phyloP scores from a whole-genome alignment of 2,888 invertebrate genomes.

The Apodemia duryi region DNA sequence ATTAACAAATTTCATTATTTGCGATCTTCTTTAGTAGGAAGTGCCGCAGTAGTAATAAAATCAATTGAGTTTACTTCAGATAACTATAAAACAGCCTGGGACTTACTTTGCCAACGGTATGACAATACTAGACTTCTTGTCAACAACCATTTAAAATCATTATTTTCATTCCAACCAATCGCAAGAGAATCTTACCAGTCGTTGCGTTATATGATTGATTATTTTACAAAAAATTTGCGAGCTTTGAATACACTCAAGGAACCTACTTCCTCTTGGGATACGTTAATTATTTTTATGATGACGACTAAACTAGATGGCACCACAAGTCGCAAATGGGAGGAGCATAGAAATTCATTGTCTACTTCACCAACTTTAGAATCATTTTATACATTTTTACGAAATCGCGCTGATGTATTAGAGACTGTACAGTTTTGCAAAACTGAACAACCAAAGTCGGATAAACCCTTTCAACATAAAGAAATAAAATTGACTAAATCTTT shows the following conservation, averaged over 20 bases:
- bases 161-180: conserved; percentile 25
- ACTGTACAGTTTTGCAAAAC: conserved; percentile 14
- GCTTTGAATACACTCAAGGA: background rate
- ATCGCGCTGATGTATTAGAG: conserved; percentile 24
- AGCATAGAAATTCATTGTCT: conserved; percentile 17
- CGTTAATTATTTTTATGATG: conserved; percentile 1
- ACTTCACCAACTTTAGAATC: conserved; percentile 19
- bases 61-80: background rate
- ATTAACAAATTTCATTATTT: conserved; percentile 4
- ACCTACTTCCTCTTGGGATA: background rate
- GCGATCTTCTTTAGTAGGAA: background rate
- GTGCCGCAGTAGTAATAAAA: background rate
- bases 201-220: conserved; percentile 20
- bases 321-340: conserved; percentile 24
- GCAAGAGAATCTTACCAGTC: conserved; percentile 21
- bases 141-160: conserved; percentile 27
- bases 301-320: background rate
- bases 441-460: background rate
- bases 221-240: background rate
- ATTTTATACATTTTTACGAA: conserved; percentile 23
- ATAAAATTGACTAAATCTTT: background rate
- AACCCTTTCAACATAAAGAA: background rate
- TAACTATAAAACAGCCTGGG: conserved; percentile 26
- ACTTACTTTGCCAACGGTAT: conserved; percentile 25
- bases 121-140: conserved; percentile 26